Evolutionary conservation across 2,113 vertebrate species (phyloP).

Genomic region (human): GRCh38 chr12:15708501-15709000

Average conservation of each 20-base stretch:
- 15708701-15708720: not conserved
- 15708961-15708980: not conserved
- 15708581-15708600: not conserved
- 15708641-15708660: not conserved
- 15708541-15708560: not conserved
- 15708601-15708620: not conserved
- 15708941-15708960: not conserved
- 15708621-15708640: not conserved
- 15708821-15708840: not conserved
- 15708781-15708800: not conserved
- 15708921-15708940: not conserved
- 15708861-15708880: conserved; percentile 16
- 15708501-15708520: not conserved
- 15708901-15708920: not conserved
- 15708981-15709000: not conserved
- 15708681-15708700: not conserved
- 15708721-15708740: conserved; percentile 11
- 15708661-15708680: not conserved
- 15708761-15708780: not conserved
- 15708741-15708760: not conserved
- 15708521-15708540: not conserved
- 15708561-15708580: not conserved
- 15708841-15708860: not conserved
- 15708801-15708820: not conserved
- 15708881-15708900: not conserved